Base-by-base conservation (phyloP, 2,113 vertebrate genomes). In the Aptenodytes forsteri region DNA sequence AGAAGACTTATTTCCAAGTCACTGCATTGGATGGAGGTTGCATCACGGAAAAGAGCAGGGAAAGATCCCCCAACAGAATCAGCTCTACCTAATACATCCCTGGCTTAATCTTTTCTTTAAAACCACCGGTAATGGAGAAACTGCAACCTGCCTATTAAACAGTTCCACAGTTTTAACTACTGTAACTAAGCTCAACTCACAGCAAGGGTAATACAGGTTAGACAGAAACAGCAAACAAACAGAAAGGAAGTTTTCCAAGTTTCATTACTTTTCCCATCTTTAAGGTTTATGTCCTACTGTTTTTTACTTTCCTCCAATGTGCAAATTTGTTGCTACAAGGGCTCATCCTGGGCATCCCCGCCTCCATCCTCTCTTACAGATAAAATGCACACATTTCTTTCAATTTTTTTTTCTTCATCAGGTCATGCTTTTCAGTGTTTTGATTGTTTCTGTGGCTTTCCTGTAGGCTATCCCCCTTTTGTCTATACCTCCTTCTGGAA, bases 1-100 rank as follows among this genome's bases (percentile, higher is more conserved):
- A 66, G 36, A 72, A 44, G 22, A 47, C 22, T 69, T 70, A 55
- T 27, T 88, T 69, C 38, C 36, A 54, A 58, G 55, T 59, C 44
- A 42, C 27, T 1, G 1, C 30, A 29, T 23, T 1, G 1, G 14
- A 16, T 32, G 36, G 55, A 55, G 44, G 15, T 18, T 58, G 34
- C 26, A 61, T 47, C 27, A 69, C 14, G 7, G 44, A 71, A 65
- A 61, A 78, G 21, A 72, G 6, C 21, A 49, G n/a, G 13, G 26
- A 46, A 79, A 83, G 71, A 72, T 16, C 5, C 16, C 64, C 13
- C 49, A 82, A 11, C 9, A 76, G 34, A 77, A 47, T 47, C 50
- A 42, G 27, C 42, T 93, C 18, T 44, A 64, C 7, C 17, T n/a
- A 16, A 56, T 25, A 52, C 3, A 70, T 7, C 1, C 4, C 9